These are phyloP conservation scores for Ditylenchus weischeri DNA, from an alignment of 2,888 invertebrate genomes.

Conservation along the genomic window DNA sequence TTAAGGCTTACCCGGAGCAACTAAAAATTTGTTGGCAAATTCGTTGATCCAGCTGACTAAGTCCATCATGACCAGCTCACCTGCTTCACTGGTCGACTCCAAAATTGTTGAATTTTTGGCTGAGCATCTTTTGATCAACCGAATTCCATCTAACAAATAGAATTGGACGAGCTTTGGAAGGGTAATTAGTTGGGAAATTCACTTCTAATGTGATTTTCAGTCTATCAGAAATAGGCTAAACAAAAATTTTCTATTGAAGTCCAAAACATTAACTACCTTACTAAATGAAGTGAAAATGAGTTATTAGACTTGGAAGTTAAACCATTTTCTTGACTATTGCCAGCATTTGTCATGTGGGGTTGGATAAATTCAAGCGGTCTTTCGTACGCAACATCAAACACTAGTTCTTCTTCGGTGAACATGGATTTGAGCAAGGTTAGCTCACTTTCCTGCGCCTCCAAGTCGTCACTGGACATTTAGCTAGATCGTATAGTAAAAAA, in stretches of 20 bases:
- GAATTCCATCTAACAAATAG: constrained; percentile 8
- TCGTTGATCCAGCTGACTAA: constrained; percentile 7
- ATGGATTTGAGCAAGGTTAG: constrained; percentile 16
- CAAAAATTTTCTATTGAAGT: neutral
- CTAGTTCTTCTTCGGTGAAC: constrained; percentile 17
- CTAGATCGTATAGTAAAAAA: too few relatives aligned
- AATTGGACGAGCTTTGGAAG: constrained; percentile 4
- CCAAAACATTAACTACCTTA: neutral
- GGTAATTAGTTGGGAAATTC: constrained; percentile 18
- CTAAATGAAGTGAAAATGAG: neutral
- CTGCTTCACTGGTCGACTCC: neutral
- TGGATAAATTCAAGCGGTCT: neutral
- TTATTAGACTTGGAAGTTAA: neutral
- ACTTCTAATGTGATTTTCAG: constrained; percentile 10
- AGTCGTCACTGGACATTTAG: too few relatives aligned
- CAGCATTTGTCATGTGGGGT: neutral
- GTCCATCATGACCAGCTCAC: constrained; percentile 12
- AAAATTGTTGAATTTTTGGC: constrained; percentile 12
- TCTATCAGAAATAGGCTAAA: neutral
- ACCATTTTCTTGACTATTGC: neutral
- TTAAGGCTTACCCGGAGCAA: neutral
- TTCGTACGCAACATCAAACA: neutral
- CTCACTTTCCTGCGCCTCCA: constrained; percentile 12
- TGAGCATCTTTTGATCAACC: constrained; percentile 9
- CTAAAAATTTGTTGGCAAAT: neutral